These are phyloP conservation scores for Simalia tracyae DNA, from an alignment of 2,797 vertebrate species.

Conservation along the genomic window DNA sequence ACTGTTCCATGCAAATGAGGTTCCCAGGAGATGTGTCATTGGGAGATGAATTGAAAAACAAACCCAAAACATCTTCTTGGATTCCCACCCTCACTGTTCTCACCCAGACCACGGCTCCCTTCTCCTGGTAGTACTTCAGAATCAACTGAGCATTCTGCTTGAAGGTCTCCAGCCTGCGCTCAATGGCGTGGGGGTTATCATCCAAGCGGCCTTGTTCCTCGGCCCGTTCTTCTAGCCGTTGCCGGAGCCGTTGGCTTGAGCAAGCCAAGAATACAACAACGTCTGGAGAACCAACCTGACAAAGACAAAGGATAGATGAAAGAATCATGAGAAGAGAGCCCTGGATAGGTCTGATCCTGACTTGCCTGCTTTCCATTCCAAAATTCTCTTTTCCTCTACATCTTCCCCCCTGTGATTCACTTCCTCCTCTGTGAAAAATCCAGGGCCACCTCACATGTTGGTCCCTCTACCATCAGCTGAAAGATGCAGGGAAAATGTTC, in stretches of 20 bases:
- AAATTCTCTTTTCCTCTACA: neutral
- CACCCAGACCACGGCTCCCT: slow-evolving; percentile 66
- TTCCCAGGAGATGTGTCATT: neutral
- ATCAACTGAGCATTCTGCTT: slow-evolving; percentile 70
- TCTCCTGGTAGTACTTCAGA: slow-evolving; percentile 74
- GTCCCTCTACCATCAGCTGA: neutral
- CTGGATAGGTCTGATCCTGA: neutral
- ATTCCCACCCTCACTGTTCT: neutral
- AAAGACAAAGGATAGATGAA: neutral
- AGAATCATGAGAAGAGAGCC: neutral
- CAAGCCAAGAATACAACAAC: slow-evolving; percentile 70
- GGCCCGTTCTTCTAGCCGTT: slow-evolving; percentile 69
- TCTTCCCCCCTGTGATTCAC: neutral
- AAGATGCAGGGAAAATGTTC: neutral
- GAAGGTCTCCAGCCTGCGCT: slow-evolving; percentile 70
- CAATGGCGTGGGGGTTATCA: slow-evolving; percentile 70
- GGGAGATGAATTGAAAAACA: neutral
- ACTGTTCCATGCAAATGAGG: neutral
- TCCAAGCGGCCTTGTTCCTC: slow-evolving; percentile 70
- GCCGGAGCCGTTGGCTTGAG: slow-evolving; percentile 68
- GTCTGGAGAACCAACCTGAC: slow-evolving; percentile 70
- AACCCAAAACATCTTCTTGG: neutral
- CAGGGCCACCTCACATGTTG: neutral
- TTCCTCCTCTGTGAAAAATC: neutral
- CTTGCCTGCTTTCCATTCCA: neutral